These are phyloP conservation scores for Nylanderia fulva DNA, from an alignment of 1,140 invertebrate genomes.

Conservation along the genomic window DNA sequence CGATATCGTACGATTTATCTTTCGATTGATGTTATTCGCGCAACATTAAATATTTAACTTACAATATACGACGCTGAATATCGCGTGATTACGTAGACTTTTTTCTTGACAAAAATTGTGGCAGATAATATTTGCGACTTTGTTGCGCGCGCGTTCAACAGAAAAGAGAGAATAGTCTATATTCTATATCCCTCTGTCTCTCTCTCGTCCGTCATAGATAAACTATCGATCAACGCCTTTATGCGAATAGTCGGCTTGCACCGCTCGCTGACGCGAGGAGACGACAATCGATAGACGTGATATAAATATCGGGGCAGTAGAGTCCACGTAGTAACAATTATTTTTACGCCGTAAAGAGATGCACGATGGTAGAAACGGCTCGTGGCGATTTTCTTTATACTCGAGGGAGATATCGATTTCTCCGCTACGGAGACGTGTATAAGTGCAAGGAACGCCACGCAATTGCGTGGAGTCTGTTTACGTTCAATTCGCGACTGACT, in stretches of 20 bases:
- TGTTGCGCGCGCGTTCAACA: neutral
- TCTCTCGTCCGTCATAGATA: constrained; percentile 21
- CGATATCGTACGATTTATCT: neutral
- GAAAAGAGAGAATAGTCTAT: no score
- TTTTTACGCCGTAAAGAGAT: constrained; percentile 48
- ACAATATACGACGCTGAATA: neutral
- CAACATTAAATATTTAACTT: constrained; percentile 19
- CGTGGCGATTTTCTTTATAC: neutral
- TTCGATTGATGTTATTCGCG: constrained; percentile 36
- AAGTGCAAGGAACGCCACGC: constrained; percentile 37
- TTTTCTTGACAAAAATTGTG: neutral
- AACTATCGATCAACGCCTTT: constrained; percentile 62
- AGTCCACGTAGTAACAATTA: constrained; percentile 58
- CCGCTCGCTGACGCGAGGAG: constrained; percentile 32
- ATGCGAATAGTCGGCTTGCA: constrained; percentile 42
- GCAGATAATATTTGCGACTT: constrained; percentile 39
- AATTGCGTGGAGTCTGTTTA: constrained; percentile 39
- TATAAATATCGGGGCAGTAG: constrained; percentile 57
- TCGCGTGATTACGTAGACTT: constrained; percentile 3
- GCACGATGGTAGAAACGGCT: constrained; percentile 17
- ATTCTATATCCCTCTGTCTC: neutral
- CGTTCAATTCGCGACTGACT: constrained; percentile 40
- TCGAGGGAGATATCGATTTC: constrained; percentile 41
- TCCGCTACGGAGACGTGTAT: neutral
- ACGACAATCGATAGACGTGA: constrained; percentile 64